Conservation (phyloP, 1,140 invertebrate genomes). For the Drosophila orosa region DNA sequence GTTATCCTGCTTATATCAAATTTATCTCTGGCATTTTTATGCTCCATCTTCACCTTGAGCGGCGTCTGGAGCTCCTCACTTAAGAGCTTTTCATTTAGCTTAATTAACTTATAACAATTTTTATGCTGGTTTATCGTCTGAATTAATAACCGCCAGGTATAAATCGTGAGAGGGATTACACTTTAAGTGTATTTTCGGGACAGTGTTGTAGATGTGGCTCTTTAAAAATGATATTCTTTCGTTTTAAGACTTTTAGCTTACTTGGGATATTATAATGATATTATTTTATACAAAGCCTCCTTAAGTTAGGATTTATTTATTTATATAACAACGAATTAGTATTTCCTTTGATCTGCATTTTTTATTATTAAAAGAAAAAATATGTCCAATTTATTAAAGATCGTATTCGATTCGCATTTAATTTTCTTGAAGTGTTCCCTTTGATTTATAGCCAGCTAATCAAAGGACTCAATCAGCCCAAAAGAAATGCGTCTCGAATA, state of each 20-base stretch:
- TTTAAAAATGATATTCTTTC: neutral
- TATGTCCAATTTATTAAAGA: neutral
- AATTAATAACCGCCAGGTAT: conserved; percentile 70
- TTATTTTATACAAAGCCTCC: neutral
- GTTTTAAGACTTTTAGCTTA: too few relatives aligned
- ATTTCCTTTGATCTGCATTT: too few relatives aligned
- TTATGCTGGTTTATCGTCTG: conserved; percentile 73
- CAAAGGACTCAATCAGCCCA: conserved; percentile 65
- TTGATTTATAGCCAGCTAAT: conserved; percentile 70
- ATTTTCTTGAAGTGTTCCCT: conserved; percentile 10
- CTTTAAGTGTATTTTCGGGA: conserved; percentile 57
- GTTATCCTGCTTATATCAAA: conserved; percentile 17
- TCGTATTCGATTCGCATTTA: neutral
- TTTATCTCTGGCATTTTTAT: conserved; percentile 56
- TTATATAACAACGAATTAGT: neutral
- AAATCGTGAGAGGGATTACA: conserved; percentile 46
- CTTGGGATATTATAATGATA: neutral
- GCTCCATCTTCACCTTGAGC: conserved; percentile 50
- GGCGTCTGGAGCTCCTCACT: conserved; percentile 43
- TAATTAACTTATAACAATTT: conserved; percentile 83
- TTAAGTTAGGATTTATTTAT: neutral
- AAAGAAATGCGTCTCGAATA: conserved; percentile 68
- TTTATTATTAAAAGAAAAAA: neutral
- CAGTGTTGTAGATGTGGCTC: conserved; percentile 22
- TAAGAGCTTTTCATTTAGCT: conserved; percentile 81